Evolutionary conservation across 2,888 invertebrate species (phyloP).

Genomic region (Pharmacophagus antenor): DNA sequence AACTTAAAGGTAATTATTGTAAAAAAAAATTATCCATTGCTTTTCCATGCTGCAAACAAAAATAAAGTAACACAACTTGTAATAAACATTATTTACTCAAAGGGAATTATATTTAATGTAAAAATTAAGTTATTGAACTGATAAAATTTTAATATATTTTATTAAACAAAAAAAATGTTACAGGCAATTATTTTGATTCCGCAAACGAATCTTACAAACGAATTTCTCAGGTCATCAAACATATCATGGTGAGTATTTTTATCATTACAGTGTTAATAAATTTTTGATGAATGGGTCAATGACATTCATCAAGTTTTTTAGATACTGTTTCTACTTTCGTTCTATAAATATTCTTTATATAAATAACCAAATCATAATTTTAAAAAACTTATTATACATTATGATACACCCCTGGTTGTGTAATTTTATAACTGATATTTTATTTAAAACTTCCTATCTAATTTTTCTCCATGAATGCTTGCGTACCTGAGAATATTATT

Average conservation of each 20-base stretch:
- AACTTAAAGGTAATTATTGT: too few species aligned
- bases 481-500: conserved; percentile 17
- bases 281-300: background rate
- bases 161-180: background rate
- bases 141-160: background rate
- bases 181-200: background rate
- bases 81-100: too few species aligned
- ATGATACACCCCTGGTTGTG: conserved; percentile 41
- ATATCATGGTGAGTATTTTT: background rate
- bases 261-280: background rate
- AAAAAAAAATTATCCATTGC: too few species aligned
- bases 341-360: too few species aligned
- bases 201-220: background rate
- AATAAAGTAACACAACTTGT: too few species aligned
- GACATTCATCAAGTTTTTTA: background rate
- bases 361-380: too few species aligned
- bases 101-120: too few species aligned
- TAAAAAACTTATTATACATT: background rate
- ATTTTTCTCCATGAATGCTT: conserved; percentile 18
- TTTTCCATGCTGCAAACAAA: too few species aligned
- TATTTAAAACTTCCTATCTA: conserved; percentile 3
- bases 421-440: conserved; percentile 25
- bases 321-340: background rate
- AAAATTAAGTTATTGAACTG: too few species aligned
- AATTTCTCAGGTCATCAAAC: background rate